Evolutionary conservation across 2,113 vertebrate species (phyloP).

Genomic region (Aepyceros melampus): DNA sequence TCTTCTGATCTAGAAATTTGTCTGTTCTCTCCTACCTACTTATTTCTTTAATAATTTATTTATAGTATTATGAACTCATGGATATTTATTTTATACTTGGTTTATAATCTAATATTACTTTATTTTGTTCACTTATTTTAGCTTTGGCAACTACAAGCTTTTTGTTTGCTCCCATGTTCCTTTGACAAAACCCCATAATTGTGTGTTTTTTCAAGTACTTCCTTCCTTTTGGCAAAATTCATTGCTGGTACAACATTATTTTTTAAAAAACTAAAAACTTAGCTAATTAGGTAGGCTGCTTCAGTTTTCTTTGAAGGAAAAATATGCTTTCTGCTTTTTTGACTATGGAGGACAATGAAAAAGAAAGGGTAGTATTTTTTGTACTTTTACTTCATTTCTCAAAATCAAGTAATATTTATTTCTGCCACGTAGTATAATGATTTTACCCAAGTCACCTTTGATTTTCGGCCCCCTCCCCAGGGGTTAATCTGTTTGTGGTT

Average conservation of each 20-base stretch:
- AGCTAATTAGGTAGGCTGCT: background rate
- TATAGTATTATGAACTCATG: background rate
- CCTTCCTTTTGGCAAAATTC: background rate
- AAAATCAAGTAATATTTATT: constrained; percentile 18
- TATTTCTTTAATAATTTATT: background rate
- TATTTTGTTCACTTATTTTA: background rate
- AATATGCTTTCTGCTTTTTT: background rate
- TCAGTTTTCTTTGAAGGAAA: background rate
- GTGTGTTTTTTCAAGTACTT: background rate
- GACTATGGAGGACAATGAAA: background rate
- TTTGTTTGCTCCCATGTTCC: background rate
- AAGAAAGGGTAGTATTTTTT: background rate
- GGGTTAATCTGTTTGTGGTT: background rate
- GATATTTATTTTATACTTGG: background rate
- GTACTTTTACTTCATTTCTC: background rate
- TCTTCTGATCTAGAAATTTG: background rate
- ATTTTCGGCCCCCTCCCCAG: background rate
- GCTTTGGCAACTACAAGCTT: background rate
- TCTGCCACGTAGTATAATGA: background rate
- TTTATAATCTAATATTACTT: background rate
- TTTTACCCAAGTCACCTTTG: background rate
- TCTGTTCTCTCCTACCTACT: background rate
- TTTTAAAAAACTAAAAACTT: background rate
- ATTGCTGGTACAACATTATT: background rate
- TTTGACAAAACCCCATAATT: background rate